A percentile compares a stretch with the other conserved stretches of the same genome.
Conservation (phyloP, 2,113 vertebrate genomes). For the Meleagris gallopavo region DNA sequence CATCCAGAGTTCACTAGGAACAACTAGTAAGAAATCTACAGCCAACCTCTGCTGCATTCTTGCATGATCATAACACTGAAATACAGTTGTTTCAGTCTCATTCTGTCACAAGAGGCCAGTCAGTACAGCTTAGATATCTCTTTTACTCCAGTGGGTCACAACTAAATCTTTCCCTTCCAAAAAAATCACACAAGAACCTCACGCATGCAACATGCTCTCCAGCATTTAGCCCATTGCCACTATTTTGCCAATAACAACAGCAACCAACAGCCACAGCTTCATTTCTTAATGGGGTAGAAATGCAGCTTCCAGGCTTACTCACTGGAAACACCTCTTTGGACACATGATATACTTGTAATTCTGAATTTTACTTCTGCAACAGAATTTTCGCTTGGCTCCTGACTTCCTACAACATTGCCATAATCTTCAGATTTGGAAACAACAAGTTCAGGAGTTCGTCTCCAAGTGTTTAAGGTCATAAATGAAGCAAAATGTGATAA, state of each 20-base stretch:
- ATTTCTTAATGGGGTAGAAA: not conserved
- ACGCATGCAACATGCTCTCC: accelerated
- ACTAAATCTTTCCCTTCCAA: not conserved
- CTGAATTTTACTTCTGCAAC: not conserved
- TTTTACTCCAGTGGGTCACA: not conserved
- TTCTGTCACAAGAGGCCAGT: not conserved
- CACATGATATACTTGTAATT: not conserved
- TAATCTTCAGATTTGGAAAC: not conserved
- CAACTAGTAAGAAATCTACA: not conserved
- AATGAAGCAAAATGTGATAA: slow-evolving; percentile 20
- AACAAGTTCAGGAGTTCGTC: not conserved
- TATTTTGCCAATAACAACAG: not conserved
- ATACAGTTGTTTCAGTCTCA: not conserved
- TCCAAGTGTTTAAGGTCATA: slow-evolving; percentile 6
- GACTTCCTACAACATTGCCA: not conserved
- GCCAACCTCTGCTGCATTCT: not conserved
- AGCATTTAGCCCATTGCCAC: not conserved
- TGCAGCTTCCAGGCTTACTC: not conserved
- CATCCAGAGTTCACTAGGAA: not conserved
- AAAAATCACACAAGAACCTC: not conserved
- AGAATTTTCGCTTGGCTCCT: slow-evolving; percentile 12
- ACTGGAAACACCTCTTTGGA: not conserved
- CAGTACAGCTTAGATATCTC: not conserved
- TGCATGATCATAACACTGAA: not conserved
- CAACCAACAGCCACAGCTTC: not conserved